Base-by-base conservation (phyloP, 2,797 vertebrate species). In the Malacoctenus gilli region DNA sequence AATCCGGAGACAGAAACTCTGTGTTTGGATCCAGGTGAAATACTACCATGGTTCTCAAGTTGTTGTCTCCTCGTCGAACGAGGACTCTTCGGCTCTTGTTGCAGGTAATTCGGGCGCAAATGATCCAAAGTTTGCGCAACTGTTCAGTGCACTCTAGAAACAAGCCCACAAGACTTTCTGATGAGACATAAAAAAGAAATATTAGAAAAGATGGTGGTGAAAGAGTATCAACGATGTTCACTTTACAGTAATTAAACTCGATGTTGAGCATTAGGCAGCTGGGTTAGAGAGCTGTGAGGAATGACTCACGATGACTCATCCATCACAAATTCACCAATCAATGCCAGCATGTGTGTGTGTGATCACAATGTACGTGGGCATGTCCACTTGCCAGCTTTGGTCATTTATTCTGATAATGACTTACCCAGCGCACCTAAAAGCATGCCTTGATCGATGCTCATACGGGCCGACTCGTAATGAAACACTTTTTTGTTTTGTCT, bases 1-100 rank as follows among this genome's bases (percentile, higher is more conserved):
- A 16, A 61, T 38, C 14, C 16, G 43, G 32, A 48, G 30, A 41
- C 4, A 32, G 7, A 42, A 54, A 59, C 40, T 32, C 44, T 40
- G 22, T 34, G 31, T 85, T 36, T 75, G 3, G 53, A 68, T 87
- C 80, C 56, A 94, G 92, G 82, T 90, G 39, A 94, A 91, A 74
- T 93, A 93, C 82, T 91, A 90, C 23, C 74, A 87, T 35, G 85
- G 84, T 47, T 71, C 91, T 66, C 89, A 84, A 71, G 82, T 82
- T 34, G 51, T 92, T 55, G 82, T 93, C 75, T 94, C 90, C 56
- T 80, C 91, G 62, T 93, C 91, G 41, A 92, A 86, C 63, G 91
- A 91, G 0, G 75, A 92, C 36, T 52, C 68, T 1, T 84, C 88
- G 0, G 90, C 90, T 40, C 82, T 93, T 30, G 89, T 91, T 43